phyloP scores from a whole-genome alignment of 2,888 invertebrate species.

The Blera fallax region DNA sequence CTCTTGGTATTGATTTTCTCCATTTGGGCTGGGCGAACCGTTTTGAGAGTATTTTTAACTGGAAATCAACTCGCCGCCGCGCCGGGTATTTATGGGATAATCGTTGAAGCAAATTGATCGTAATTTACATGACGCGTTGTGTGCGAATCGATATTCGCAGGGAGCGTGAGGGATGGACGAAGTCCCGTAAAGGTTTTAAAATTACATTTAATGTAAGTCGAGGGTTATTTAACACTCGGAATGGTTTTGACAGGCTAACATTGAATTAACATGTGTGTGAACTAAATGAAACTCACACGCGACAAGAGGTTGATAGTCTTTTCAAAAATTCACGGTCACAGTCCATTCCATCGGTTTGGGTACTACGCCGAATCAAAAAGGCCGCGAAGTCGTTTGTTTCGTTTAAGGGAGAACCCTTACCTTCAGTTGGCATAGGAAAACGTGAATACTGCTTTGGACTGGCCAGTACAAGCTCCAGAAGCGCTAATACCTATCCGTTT shows the following conservation, averaged over 20 bases:
- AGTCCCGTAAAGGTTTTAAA: background rate
- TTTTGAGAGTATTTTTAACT: slow-evolving; percentile 8
- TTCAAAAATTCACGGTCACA: background rate
- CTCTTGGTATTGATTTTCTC: background rate
- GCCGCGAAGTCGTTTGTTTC: no score
- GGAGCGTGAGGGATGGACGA: background rate
- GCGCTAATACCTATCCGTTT: no score
- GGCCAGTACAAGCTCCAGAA: no score
- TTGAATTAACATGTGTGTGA: background rate
- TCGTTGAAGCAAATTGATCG: background rate
- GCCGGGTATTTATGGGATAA: slow-evolving; percentile 4
- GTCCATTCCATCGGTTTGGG: background rate
- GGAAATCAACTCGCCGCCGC: background rate
- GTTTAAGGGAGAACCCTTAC: no score
- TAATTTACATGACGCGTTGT: background rate
- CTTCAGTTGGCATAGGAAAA: no score
- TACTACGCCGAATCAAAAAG: background rate
- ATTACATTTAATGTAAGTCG: background rate
- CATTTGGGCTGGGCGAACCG: background rate
- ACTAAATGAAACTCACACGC: background rate
- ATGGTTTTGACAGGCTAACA: background rate
- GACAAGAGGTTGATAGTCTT: background rate
- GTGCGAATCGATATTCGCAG: slow-evolving; percentile 14
- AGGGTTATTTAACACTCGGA: background rate
- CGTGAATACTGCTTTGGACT: no score